phyloP scores from a whole-genome alignment of 2,797 vertebrate genomes.

The Clarias platycephalus region DNA sequence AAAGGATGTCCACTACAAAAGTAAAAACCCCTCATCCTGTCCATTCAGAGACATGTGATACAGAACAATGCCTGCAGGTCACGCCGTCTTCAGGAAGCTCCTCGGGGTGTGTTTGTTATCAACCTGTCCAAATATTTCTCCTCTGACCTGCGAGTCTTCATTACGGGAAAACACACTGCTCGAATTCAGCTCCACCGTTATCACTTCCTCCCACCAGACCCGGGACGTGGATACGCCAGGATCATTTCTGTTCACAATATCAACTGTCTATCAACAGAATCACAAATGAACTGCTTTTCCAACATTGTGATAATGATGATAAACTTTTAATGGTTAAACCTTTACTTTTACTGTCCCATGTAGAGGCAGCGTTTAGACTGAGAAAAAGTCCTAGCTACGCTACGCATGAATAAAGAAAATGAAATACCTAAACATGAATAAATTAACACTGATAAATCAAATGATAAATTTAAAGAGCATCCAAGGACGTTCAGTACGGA shows the following conservation, averaged over 20 bases:
- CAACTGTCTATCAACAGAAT: background rate
- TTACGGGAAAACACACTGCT: constrained; percentile 54
- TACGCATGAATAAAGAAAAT: too few relatives aligned
- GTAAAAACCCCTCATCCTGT: constrained; percentile 51
- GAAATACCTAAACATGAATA: too few relatives aligned
- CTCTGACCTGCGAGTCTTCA: constrained; percentile 56
- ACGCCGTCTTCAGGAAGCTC: constrained; percentile 52
- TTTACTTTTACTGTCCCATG: too few relatives aligned
- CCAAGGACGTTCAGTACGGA: too few relatives aligned
- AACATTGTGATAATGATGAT: too few relatives aligned
- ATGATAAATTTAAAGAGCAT: too few relatives aligned
- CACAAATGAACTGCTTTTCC: too few relatives aligned
- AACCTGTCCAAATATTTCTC: constrained; percentile 45
- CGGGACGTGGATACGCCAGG: constrained; percentile 34
- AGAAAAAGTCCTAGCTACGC: too few relatives aligned
- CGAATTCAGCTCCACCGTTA: constrained; percentile 37
- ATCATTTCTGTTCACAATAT: constrained; percentile 34
- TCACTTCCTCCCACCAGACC: background rate
- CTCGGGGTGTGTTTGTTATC: constrained; percentile 41
- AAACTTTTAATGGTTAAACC: too few relatives aligned
- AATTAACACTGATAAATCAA: too few relatives aligned
- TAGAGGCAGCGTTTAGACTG: too few relatives aligned
- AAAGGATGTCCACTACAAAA: constrained; percentile 60
- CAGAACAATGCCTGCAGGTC: constrained; percentile 31
- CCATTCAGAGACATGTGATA: constrained; percentile 49